Conservation (phyloP, 2,888 invertebrate genomes). For the Abscondita cerata region DNA sequence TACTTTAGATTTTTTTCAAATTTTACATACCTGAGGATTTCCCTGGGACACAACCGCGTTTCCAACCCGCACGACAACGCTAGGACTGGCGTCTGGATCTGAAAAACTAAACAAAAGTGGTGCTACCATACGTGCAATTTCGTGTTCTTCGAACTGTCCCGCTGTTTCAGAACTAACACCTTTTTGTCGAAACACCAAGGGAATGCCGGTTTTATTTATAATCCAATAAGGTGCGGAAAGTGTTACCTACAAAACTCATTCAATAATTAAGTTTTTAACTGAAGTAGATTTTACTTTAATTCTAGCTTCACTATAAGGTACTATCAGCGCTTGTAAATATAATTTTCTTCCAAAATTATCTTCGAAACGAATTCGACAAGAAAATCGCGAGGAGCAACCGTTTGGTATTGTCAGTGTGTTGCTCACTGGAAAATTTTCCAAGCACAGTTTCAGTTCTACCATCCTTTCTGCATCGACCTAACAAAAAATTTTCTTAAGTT, state of each 20-base stretch:
- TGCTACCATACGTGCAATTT: conserved; percentile 89
- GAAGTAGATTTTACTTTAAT: conserved; percentile 46
- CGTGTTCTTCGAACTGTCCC: conserved; percentile 95
- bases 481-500: too few species aligned
- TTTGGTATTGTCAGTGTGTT: conserved; percentile 49
- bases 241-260: conserved; percentile 63
- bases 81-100: conserved; percentile 85
- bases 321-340: conserved; percentile 70
- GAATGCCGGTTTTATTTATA: conserved; percentile 93
- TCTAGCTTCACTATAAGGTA: conserved; percentile 52
- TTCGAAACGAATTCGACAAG: conserved; percentile 68
- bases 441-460: conserved; percentile 75
- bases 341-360: conserved; percentile 78
- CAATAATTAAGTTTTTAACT: neutral
- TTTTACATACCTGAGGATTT: conserved; percentile 56
- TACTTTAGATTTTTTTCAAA: neutral
- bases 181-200: conserved; percentile 93
- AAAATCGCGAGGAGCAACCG: conserved; percentile 48
- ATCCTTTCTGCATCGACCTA: conserved; percentile 76
- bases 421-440: conserved; percentile 78
- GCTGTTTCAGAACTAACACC: conserved; percentile 78
- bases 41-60: conserved; percentile 62
- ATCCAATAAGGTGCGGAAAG: conserved; percentile 93
- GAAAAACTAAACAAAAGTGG: conserved; percentile 94
- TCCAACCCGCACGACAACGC: conserved; percentile 80